A percentile compares a stretch with the other conserved stretches of the same genome.
phyloP scores from a whole-genome alignment of 2,797 vertebrate species.

The Hoplostethus atlanticus region DNA sequence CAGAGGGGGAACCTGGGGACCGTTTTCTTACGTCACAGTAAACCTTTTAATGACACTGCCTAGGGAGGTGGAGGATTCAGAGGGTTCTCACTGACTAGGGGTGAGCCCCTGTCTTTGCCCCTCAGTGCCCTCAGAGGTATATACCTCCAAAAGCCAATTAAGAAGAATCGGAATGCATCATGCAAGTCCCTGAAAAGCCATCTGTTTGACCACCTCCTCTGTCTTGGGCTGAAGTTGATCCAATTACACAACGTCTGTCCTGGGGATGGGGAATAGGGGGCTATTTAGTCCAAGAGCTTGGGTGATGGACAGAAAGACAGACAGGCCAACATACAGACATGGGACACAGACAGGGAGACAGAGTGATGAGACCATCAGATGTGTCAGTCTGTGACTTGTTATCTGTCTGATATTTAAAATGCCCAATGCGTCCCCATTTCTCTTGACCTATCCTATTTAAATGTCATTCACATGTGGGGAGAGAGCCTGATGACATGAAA shows the following conservation, averaged over 20 bases:
- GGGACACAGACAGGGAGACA: neutral
- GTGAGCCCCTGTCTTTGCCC: neutral
- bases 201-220: conserved; percentile 23
- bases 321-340: neutral
- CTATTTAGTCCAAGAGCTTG: conserved; percentile 34
- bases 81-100: neutral
- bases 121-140: conserved; percentile 2
- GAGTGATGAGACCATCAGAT: conserved; percentile 32
- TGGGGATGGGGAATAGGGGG: neutral
- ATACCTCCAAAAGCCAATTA: conserved; percentile 36
- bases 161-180: conserved; percentile 36
- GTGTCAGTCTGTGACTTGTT: conserved; percentile 38
- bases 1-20: neutral
- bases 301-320: conserved; percentile 17
- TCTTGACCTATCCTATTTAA: neutral
- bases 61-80: conserved; percentile 30
- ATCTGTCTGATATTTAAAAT: conserved; percentile 28
- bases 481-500: conserved; percentile 11
- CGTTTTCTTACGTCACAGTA: conserved; percentile 21
- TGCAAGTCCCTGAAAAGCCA: conserved; percentile 38
- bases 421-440: conserved; percentile 12
- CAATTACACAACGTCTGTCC: conserved; percentile 34
- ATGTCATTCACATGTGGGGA: conserved; percentile 10
- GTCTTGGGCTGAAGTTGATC: conserved; percentile 12
- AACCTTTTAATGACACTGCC: conserved; percentile 23